phyloP scores from a whole-genome alignment of 1,140 invertebrate species.

The Drosophila sturtevanti region DNA sequence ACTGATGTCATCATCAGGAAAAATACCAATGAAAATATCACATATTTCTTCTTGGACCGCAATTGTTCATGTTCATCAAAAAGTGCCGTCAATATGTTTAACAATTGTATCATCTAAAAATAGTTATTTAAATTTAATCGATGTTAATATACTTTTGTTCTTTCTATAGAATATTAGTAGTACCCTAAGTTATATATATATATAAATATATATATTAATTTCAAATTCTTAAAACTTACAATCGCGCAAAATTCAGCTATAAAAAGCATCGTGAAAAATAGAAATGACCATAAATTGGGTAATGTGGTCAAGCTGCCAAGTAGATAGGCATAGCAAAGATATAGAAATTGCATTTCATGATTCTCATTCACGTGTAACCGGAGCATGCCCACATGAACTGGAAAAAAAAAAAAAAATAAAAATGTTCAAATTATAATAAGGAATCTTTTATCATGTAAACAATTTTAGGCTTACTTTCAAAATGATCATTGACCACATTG shows the following conservation, averaged over 20 bases:
- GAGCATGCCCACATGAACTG: constrained; percentile 72
- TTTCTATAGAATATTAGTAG: no score
- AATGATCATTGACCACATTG: constrained; percentile 75
- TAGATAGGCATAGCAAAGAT: constrained; percentile 64
- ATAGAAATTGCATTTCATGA: constrained; percentile 74
- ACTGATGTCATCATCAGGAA: constrained; percentile 51
- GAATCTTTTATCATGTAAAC: background rate
- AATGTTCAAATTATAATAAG: background rate
- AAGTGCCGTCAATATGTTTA: constrained; percentile 66
- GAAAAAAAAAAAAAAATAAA: background rate
- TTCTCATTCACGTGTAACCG: constrained; percentile 63
- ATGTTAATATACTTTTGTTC: background rate
- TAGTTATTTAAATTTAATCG: background rate
- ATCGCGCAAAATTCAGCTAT: constrained; percentile 70
- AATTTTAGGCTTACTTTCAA: constrained; percentile 50
- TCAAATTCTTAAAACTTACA: constrained; percentile 38
- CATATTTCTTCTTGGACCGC: constrained; percentile 45
- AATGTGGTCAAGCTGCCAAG: constrained; percentile 66
- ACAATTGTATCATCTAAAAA: constrained; percentile 65
- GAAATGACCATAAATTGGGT: constrained; percentile 73
- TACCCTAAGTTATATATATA: no score
- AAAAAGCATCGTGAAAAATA: constrained; percentile 72
- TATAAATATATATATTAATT: no score
- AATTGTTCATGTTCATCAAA: constrained; percentile 76
- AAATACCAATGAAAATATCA: constrained; percentile 47